Base-by-base conservation (phyloP, 2,113 vertebrate species). In the Varanus salvator region DNA sequence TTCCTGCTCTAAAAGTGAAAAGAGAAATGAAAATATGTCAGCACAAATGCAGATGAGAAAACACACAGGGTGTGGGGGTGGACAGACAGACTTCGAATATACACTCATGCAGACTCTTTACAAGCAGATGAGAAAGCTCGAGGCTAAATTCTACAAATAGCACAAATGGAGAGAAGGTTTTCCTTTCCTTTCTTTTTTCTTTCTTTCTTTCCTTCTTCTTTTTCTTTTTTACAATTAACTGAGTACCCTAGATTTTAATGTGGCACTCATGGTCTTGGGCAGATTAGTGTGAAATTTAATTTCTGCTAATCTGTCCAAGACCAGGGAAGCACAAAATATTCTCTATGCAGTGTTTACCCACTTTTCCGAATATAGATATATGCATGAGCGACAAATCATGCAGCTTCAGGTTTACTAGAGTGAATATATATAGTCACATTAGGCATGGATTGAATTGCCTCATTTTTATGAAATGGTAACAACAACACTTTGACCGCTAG, bases 241-340 rank as follows among this genome's bases (percentile, higher is more conserved):
- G 93, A 93, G 94, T 91, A 87, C 90, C 25, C 38, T 95, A 92
- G 84, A 71, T 95, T 90, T 87, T 95, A 95, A 95, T 89, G 74
- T 94, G 94, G 89, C 87, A 87, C 87, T 95, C 88, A 91, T 96
- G 95, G 94, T 94, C 94, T 94, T 95, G 95, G 91, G 95, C 94
- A 96, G 94, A 96, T 96, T 96, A 94, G 94, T 96, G 95, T 96
- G 95, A 96, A 96, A 96, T 96, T 96, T 96, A 96, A 96, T 96
- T 96, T 96, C 90, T 89, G 94, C 94, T 96, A 96, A 96, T 96
- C 96, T 96, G 94, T 87, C 95, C 95, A 93, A 95, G 94, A 96
- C 94, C 93, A 0, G 89, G 92, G 95, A 95, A 96, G 94, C 96
- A 96, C 95, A 94, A 94, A 96, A 96, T 96, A 93, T 87, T 94